These are phyloP conservation scores for Brachypalpus laphriformis DNA, from an alignment of 2,888 invertebrate genomes.

Conservation along the genomic window DNA sequence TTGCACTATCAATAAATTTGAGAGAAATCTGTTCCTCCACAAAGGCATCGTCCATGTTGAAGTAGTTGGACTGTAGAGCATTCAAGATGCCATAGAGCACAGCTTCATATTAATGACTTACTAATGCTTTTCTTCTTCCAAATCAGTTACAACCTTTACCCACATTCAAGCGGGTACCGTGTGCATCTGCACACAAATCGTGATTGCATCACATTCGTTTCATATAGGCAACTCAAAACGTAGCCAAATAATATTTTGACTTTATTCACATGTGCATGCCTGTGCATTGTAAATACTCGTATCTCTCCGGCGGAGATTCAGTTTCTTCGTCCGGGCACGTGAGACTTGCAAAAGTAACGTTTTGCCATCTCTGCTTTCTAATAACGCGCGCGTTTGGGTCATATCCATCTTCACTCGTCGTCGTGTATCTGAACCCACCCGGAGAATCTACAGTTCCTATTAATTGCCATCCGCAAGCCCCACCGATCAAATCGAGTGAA, in stretches of 20 bases:
- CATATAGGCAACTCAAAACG: not conserved
- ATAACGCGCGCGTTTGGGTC: slow-evolving; percentile 66
- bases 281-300: slow-evolving; percentile 57
- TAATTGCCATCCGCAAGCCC: slow-evolving; percentile 61
- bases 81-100: no score
- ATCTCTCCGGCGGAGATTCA: not conserved
- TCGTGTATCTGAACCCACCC: slow-evolving; percentile 44
- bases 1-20: no score
- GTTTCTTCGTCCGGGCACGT: slow-evolving; percentile 23
- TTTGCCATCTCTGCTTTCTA: slow-evolving; percentile 66
- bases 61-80: no score
- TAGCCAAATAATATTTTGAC: slow-evolving; percentile 66
- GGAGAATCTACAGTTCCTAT: slow-evolving; percentile 47
- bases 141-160: not conserved
- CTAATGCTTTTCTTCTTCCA: not conserved
- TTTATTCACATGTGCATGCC: slow-evolving; percentile 71
- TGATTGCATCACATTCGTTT: slow-evolving; percentile 68
- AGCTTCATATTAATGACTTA: not conserved
- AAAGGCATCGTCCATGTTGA: no score
- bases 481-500: slow-evolving; percentile 56
- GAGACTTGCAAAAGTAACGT: slow-evolving; percentile 47
- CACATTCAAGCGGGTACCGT: slow-evolving; percentile 1
- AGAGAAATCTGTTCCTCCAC: no score
- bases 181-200: slow-evolving; percentile 53
- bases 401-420: slow-evolving; percentile 60